Evolutionary conservation across 2,797 vertebrate genomes (phyloP).

Genomic region (Sebastiscus albofasciatus): DNA sequence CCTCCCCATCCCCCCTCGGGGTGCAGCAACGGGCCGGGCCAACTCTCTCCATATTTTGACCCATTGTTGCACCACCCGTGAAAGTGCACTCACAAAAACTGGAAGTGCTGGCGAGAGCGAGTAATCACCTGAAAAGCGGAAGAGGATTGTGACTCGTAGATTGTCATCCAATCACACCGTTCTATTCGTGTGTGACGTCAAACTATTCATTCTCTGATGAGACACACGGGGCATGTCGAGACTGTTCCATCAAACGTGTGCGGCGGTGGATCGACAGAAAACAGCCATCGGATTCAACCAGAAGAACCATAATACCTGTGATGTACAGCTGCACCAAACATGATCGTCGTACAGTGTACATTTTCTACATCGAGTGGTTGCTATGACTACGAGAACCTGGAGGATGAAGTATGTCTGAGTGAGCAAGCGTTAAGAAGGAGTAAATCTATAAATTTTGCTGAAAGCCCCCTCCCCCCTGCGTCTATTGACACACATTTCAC

Average conservation of each 20-base stretch:
- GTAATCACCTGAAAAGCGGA: background rate
- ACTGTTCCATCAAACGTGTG: slow-evolving; percentile 4
- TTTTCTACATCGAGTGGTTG: slow-evolving; percentile 42
- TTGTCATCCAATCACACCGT: slow-evolving; percentile 19
- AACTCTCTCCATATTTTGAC: slow-evolving; percentile 25
- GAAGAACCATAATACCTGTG: slow-evolving; percentile 78
- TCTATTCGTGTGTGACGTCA: slow-evolving; percentile 32
- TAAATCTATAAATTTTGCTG: slow-evolving; percentile 4
- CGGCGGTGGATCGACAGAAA: slow-evolving; percentile 27
- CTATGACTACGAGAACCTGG: slow-evolving; percentile 22
- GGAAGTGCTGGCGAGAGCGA: background rate
- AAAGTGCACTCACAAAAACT: slow-evolving; percentile 14
- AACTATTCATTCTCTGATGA: slow-evolving; percentile 26
- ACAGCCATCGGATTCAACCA: slow-evolving; percentile 55
- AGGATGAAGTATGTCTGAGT: slow-evolving; percentile 15
- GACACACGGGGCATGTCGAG: background rate
- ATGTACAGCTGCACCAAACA: slow-evolving; percentile 75
- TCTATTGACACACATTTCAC: slow-evolving; percentile 33
- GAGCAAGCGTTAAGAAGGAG: background rate
- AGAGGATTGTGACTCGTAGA: slow-evolving; percentile 23
- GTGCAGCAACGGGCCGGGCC: slow-evolving; percentile 5
- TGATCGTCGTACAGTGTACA: slow-evolving; percentile 37
- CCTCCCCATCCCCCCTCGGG: background rate
- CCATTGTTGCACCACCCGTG: slow-evolving; percentile 25
- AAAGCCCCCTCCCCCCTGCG: slow-evolving; percentile 13